These are phyloP conservation scores for Phenganax subtilis DNA, from an alignment of 92 coral and sea anemone genomes.

Conservation along the genomic window DNA sequence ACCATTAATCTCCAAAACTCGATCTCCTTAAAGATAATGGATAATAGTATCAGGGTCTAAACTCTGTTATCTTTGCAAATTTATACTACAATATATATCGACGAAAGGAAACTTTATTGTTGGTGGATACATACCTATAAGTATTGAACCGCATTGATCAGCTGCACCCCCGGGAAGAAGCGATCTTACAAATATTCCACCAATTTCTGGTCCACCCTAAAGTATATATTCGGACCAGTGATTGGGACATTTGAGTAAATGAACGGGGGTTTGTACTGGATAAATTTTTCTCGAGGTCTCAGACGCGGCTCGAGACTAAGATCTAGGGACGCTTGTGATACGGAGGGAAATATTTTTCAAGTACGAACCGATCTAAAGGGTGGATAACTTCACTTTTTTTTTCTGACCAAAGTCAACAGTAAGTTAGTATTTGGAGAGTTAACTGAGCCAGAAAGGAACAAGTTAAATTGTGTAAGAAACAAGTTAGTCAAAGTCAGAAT, in stretches of 20 bases:
- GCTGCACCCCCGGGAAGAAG: slow-evolving; percentile 98
- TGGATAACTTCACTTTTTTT: neutral
- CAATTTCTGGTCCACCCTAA: slow-evolving; percentile 95
- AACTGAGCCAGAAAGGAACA: neutral
- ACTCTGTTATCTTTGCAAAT: too few species aligned
- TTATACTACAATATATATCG: neutral
- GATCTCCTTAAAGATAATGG: slow-evolving; percentile 63
- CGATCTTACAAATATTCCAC: slow-evolving; percentile 85
- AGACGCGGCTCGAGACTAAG: too few species aligned
- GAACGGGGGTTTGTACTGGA: neutral
- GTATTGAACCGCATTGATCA: slow-evolving; percentile 83
- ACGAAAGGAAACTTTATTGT: neutral
- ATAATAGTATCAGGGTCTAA: neutral
- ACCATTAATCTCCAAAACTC: slow-evolving; percentile 86
- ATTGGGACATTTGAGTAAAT: neutral
- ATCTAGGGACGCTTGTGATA: too few species aligned
- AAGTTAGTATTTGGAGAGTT: neutral
- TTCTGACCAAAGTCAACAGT: too few species aligned
- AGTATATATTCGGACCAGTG: neutral
- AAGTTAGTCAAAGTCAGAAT: too few species aligned
- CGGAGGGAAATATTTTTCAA: neutral
- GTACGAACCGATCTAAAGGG: neutral
- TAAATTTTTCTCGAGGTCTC: too few species aligned
- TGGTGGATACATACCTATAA: slow-evolving; percentile 51
- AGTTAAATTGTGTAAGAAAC: neutral